A percentile compares a stretch with the other conserved stretches of the same genome.
phyloP scores from a whole-genome alignment of 2,888 invertebrate species.

The Cheilosia impressa region DNA sequence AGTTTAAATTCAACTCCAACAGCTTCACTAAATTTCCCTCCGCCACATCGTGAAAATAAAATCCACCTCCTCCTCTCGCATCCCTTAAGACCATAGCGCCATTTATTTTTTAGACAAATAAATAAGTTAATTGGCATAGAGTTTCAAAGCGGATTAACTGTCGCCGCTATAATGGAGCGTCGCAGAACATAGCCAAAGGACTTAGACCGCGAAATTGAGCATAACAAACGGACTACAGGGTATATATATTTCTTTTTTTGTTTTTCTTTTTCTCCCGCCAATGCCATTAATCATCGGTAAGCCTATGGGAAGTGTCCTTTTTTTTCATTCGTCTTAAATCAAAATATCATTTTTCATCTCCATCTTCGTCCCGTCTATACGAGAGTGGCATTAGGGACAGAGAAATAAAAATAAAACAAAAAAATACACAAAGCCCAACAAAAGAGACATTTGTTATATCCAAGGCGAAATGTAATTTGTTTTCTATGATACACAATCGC shows the following conservation, averaged over 20 bases:
- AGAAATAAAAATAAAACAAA: no score
- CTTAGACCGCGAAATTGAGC: constrained; percentile 39
- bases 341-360: constrained; percentile 71
- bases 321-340: constrained; percentile 53
- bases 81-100: constrained; percentile 3
- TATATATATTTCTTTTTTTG: background rate
- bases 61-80: background rate
- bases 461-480: constrained; percentile 59
- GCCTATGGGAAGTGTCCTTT: constrained; percentile 64
- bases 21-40: no score
- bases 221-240: constrained; percentile 59
- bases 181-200: background rate
- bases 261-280: background rate
- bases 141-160: constrained; percentile 49
- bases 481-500: constrained; percentile 39
- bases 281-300: constrained; percentile 70
- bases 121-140: constrained; percentile 42
- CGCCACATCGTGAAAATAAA: no score
- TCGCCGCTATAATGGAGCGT: background rate
- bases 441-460: constrained; percentile 50
- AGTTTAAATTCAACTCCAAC: no score
- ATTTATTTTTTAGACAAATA: background rate
- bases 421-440: no score
- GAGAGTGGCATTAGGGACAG: constrained; percentile 2
- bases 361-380: constrained; percentile 45